Evolutionary conservation across 2,888 invertebrate species (phyloP).

Genomic region (Agapetus fuscipes): DNA sequence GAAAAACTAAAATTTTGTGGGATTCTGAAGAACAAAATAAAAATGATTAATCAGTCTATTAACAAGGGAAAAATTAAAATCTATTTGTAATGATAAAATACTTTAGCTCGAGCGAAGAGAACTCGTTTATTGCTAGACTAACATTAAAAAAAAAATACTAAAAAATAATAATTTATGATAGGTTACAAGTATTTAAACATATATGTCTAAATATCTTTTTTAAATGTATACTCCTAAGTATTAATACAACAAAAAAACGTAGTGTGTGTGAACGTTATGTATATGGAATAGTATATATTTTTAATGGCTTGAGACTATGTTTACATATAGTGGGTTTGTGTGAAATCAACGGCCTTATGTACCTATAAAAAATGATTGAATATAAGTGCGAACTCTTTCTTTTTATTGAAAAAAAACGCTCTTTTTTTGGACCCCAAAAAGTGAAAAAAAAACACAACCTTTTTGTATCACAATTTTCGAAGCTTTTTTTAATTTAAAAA

Average conservation of each 20-base stretch:
- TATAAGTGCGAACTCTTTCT: slow-evolving; percentile 5
- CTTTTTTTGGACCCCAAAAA: no score
- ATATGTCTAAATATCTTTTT: slow-evolving; percentile 21
- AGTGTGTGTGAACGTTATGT: slow-evolving; percentile 17
- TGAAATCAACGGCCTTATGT: slow-evolving; percentile 21
- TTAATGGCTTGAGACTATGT: slow-evolving; percentile 17
- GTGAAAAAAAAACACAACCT: no score
- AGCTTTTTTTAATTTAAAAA: no score
- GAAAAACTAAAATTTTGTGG: background rate
- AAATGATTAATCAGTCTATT: background rate
- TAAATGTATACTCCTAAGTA: slow-evolving; percentile 18
- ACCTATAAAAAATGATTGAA: slow-evolving; percentile 7
- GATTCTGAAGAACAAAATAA: background rate
- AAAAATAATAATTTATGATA: slow-evolving; percentile 1
- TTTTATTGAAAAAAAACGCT: no score
- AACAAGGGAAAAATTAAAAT: no score
- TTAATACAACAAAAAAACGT: slow-evolving; percentile 9
- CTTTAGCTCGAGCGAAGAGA: slow-evolving; percentile 1
- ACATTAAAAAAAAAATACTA: background rate
- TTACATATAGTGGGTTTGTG: slow-evolving; percentile 17
- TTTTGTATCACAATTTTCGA: no score
- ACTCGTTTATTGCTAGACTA: background rate
- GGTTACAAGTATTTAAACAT: slow-evolving; percentile 8
- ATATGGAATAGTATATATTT: slow-evolving; percentile 19
- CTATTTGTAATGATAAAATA: no score